A percentile compares a stretch with the other conserved stretches of the same genome.
phyloP scores from a whole-genome alignment of 2,797 vertebrate species.

The Melanotaenia pygmaea region DNA sequence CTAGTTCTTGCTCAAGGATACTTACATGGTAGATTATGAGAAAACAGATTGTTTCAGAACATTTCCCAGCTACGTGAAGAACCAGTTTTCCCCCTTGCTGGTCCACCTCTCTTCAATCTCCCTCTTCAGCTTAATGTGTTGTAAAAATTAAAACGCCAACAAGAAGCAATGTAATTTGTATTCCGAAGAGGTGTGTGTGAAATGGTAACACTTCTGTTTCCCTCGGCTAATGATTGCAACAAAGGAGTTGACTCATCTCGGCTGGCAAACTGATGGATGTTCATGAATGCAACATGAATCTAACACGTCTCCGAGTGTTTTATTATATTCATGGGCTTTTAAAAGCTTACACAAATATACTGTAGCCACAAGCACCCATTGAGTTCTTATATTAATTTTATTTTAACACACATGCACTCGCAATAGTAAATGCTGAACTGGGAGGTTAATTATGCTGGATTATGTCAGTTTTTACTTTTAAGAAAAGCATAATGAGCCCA shows the following conservation, averaged over 20 bases:
- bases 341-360: conserved; percentile 11
- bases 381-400: neutral
- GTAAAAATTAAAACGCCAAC: conserved; percentile 7
- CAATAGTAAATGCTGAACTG: neutral
- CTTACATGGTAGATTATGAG: conserved; percentile 10
- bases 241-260: conserved; percentile 20
- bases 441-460: conserved; percentile 1
- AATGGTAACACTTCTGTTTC: conserved; percentile 26
- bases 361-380: conserved; percentile 7
- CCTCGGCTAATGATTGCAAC: neutral
- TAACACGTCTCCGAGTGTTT: neutral
- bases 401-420: neutral
- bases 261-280: conserved; percentile 9
- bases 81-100: conserved; percentile 1
- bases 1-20: conserved; percentile 26
- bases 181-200: neutral
- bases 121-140: neutral
- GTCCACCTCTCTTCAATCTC: conserved; percentile 13
- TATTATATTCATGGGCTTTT: conserved; percentile 2
- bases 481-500: conserved; percentile 50
- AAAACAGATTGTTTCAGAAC: conserved; percentile 31
- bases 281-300: conserved; percentile 21
- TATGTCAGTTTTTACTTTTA: conserved; percentile 28
- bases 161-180: neutral
- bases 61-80: neutral